Base-by-base conservation (phyloP, 2,113 vertebrate genomes). In the Ammodytes marinus region DNA sequence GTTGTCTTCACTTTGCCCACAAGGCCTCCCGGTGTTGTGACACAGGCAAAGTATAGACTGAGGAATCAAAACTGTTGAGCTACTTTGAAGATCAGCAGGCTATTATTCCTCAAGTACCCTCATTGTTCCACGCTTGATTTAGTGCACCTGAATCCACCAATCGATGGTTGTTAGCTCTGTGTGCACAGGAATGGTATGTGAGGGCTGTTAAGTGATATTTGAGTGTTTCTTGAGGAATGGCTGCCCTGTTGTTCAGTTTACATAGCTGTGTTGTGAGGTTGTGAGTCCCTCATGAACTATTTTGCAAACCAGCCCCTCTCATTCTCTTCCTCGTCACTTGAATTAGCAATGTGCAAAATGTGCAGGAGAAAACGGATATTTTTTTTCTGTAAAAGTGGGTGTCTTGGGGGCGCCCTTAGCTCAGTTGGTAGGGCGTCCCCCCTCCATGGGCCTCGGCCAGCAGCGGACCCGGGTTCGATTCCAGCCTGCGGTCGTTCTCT, bases 111-210 rank as follows among this genome's bases (percentile, higher is more conserved):
- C 78, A 80, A 90, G 88, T 77, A 52, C 90, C 88, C 88, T 67
- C 85, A 92, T 88, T 92, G 90, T 92, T 92, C 85, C 84, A 87
- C 67, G 92, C 87, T 86, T 92, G 91, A 91, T 89, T 91, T 90
- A 87, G 83, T 69, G 88, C 92, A 93, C 91, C 88, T 92, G 91
- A 92, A 88, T 92, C 89, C 88, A 86, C 88, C 90, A 92, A 93
- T 86, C 89, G 70, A 91, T 79, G 86, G 73, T 8, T 80, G 86
- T 78, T 88, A 54, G 81, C 79, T 87, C 74, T 59, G 68, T 69
- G 79, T 55, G 69, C 63, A 68, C 80, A 67, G 84, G 86, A 87
- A 90, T 64, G 79, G 60, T 73, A 69, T 67, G 79, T 87, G 82
- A 87, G 77, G 80, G 83, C 76, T 71, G 87, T 67, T 89, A 91